These are phyloP conservation scores for Bradypus variegatus DNA, from an alignment of 2,797 vertebrate genomes.

Conservation along the genomic window DNA sequence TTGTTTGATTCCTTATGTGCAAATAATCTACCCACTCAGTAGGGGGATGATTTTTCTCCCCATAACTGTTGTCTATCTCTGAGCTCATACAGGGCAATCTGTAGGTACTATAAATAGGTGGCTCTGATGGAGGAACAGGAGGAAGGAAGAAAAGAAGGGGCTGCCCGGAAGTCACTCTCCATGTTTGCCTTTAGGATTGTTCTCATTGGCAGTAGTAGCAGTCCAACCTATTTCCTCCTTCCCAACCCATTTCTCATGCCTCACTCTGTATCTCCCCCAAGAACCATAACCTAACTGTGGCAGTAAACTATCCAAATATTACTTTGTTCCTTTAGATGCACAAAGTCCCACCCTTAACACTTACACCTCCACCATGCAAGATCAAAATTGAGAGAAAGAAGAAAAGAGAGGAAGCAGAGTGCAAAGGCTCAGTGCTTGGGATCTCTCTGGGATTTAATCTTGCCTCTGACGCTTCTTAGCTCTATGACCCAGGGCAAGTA, in stretches of 20 bases:
- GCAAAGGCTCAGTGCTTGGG: not conserved
- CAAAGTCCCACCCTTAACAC: not conserved
- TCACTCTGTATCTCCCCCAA: not conserved
- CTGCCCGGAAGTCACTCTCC: not conserved
- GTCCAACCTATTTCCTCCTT: not conserved
- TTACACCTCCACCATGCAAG: not conserved
- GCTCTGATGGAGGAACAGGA: not conserved
- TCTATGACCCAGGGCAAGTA: not conserved
- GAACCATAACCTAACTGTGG: not conserved
- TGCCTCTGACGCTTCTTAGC: not conserved
- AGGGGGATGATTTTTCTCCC: not conserved
- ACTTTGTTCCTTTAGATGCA: not conserved
- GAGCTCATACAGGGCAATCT: not conserved
- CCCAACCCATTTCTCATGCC: not conserved
- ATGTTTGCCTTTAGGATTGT: not conserved
- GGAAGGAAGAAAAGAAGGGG: not conserved
- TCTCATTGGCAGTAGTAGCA: not conserved
- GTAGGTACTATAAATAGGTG: not conserved
- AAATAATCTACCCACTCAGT: not conserved
- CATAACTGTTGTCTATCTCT: not conserved
- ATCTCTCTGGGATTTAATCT: not conserved
- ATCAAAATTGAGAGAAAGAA: not conserved
- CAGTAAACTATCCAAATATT: not conserved
- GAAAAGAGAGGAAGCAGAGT: not conserved
- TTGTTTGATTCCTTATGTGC: not conserved